Percentiles rank a stretch among this genome's conserved stretches.
Conservation (phyloP, 1,140 invertebrate species). For the Papilio xuthus region DNA sequence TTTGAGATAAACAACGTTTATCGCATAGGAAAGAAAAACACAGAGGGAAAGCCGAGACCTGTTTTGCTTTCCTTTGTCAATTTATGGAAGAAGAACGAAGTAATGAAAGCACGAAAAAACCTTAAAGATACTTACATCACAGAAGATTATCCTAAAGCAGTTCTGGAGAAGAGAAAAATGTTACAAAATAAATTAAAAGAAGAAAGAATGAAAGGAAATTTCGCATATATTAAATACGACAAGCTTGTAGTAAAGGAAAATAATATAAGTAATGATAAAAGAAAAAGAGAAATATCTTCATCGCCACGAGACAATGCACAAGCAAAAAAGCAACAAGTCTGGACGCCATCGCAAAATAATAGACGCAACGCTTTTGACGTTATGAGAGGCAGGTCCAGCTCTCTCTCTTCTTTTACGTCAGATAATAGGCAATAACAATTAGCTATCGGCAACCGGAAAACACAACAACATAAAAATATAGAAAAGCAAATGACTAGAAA, state of each 20-base stretch:
- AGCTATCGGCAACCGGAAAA: slow-evolving; percentile 46
- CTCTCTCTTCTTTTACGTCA: slow-evolving; percentile 34
- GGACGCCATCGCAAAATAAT: slow-evolving; percentile 38
- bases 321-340: slow-evolving; percentile 47
- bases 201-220: slow-evolving; percentile 45
- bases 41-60: slow-evolving; percentile 40
- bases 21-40: slow-evolving; percentile 34
- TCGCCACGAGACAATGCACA: slow-evolving; percentile 38
- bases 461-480: slow-evolving; percentile 41
- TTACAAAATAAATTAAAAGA: slow-evolving; percentile 41
- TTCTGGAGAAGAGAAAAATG: slow-evolving; percentile 45
- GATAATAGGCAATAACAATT: slow-evolving; percentile 47
- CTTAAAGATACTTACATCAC: slow-evolving; percentile 40
- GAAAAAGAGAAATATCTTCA: slow-evolving; percentile 48
- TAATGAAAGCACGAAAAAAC: slow-evolving; percentile 23
- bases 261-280: slow-evolving; percentile 45
- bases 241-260: slow-evolving; percentile 50
- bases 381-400: slow-evolving; percentile 47
- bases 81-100: slow-evolving; percentile 44
- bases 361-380: slow-evolving; percentile 49
- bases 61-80: slow-evolving; percentile 43
- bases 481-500: not conserved
- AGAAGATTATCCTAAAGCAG: slow-evolving; percentile 46
- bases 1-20: slow-evolving; percentile 43
- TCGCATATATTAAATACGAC: slow-evolving; percentile 49